Evolutionary conservation across 2,888 invertebrate species (phyloP).

Genomic region (Panopea generosa): DNA sequence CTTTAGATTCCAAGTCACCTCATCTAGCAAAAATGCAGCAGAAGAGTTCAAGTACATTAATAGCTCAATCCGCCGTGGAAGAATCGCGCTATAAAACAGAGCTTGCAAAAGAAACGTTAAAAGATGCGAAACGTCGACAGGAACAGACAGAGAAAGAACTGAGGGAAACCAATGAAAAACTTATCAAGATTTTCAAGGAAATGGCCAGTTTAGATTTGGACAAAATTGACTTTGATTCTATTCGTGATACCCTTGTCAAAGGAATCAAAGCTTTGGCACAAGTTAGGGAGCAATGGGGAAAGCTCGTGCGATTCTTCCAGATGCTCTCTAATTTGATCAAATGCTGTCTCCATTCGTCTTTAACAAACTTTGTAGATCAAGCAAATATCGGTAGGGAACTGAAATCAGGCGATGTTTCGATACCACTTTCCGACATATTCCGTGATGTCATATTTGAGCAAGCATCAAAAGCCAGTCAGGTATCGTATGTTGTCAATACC

Average conservation of each 20-base stretch:
- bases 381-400: not conserved
- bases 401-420: too few species aligned
- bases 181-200: conserved; percentile 2
- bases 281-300: conserved; percentile 4
- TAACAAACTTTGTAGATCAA: conserved; percentile 3
- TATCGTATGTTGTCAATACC: not conserved
- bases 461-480: conserved; percentile 1
- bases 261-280: conserved; percentile 1
- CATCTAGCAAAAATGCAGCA: conserved; percentile 8
- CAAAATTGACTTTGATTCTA: conserved; percentile 4
- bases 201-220: not conserved
- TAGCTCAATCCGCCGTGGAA: not conserved
- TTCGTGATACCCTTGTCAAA: conserved; percentile 5
- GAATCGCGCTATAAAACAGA: conserved; percentile 2
- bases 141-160: not conserved
- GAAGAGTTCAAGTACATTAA: not conserved
- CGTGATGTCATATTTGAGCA: conserved; percentile 10
- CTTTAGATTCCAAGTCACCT: not conserved
- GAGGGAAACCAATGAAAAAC: not conserved
- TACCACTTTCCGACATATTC: not conserved
- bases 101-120: conserved; percentile 13
- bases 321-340: conserved; percentile 7
- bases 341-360: not conserved
- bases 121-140: conserved; percentile 5
- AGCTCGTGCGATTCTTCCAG: not conserved